phyloP scores from a whole-genome alignment of 2,113 vertebrate species.

The Gambusia affinis region DNA sequence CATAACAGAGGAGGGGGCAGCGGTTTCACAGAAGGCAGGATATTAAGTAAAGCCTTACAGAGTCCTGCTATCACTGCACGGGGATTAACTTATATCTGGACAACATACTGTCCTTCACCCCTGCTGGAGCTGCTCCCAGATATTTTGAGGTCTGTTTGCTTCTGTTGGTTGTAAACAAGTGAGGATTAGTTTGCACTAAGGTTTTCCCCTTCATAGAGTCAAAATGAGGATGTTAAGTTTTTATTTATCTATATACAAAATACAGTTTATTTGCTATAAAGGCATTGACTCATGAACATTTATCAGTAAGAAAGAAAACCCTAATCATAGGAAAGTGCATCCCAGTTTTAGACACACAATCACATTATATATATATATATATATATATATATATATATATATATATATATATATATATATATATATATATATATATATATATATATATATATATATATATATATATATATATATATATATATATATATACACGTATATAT shows the following conservation, averaged over 20 bases:
- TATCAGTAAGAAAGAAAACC: neutral
- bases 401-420: no score
- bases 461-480: no score
- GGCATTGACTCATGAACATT: neutral
- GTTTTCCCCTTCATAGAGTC: neutral
- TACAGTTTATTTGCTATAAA: neutral
- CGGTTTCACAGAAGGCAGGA: constrained; percentile 35
- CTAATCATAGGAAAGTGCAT: neutral
- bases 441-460: no score
- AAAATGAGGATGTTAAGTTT: neutral
- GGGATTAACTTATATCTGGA: constrained; percentile 60
- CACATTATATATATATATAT: no score
- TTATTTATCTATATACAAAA: neutral
- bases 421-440: no score
- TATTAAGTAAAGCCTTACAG: constrained; percentile 28
- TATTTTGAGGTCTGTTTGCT: constrained; percentile 29
- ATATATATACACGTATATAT: no score
- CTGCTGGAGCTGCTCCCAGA: constrained; percentile 26
- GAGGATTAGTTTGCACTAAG: no score
- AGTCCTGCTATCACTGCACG: constrained; percentile 40
- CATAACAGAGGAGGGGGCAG: constrained; percentile 8
- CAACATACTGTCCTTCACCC: constrained; percentile 35
- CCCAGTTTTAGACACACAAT: neutral
- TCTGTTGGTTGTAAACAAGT: no score
- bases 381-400: no score